Evolutionary conservation across 2,113 vertebrate genomes (phyloP).

Genomic region (Suncus etruscus): DNA sequence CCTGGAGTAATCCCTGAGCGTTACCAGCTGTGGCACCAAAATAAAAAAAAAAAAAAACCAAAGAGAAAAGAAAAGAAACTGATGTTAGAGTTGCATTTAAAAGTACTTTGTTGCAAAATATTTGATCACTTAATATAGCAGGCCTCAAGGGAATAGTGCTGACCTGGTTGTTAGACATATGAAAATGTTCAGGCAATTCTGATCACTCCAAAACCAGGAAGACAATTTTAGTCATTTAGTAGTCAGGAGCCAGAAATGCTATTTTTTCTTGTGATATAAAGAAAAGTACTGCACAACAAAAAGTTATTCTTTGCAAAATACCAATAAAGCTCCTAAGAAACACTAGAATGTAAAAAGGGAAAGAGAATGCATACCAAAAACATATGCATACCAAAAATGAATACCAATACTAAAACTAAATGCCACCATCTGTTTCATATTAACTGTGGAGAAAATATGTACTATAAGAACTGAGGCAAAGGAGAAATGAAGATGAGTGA

Average conservation of each 20-base stretch:
- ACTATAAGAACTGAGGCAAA: conserved; percentile 40
- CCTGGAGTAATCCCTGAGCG: too few species aligned
- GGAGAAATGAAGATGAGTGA: conserved; percentile 52
- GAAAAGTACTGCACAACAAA: conserved; percentile 15
- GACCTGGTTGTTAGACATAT: neutral
- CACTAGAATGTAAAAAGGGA: conserved; percentile 38
- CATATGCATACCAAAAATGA: conserved; percentile 2
- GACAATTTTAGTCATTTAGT: neutral
- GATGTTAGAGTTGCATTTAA: conserved; percentile 40
- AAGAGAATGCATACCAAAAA: conserved; percentile 39
- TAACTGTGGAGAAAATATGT: conserved; percentile 60
- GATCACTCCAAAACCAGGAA: neutral
- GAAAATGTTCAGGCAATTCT: conserved; percentile 12
- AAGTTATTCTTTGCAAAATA: conserved; percentile 43
- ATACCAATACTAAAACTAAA: conserved; percentile 43
- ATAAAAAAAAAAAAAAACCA: too few species aligned
- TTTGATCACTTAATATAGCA: conserved; percentile 31
- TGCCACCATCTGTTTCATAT: conserved; percentile 50
- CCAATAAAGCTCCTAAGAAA: conserved; percentile 38
- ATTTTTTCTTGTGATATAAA: neutral
- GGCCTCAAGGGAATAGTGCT: neutral
- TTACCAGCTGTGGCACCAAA: too few species aligned
- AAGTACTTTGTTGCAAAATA: conserved; percentile 61
- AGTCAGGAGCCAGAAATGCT: conserved; percentile 10
- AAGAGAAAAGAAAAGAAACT: conserved; percentile 42